phyloP scores from a whole-genome alignment of 37 sponge, comb jelly and placozoan genomes.

The Geodia barretti region DNA sequence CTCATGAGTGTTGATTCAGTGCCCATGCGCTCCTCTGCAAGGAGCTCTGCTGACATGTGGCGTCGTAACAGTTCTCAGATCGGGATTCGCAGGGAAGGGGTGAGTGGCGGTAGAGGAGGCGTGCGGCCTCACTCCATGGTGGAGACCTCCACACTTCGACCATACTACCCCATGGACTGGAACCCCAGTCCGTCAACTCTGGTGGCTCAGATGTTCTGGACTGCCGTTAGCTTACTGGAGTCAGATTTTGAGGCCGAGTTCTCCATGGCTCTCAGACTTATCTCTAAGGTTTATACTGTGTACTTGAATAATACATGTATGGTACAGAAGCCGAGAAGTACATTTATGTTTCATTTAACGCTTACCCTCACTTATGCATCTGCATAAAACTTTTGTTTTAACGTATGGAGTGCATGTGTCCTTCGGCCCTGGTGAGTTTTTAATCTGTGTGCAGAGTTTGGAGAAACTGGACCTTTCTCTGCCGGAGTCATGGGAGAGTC shows the following conservation, averaged over 20 bases:
- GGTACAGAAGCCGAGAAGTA: background rate
- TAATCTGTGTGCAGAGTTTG: slow-evolving; percentile 25
- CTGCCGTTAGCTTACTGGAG: slow-evolving; percentile 68
- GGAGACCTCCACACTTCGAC: background rate
- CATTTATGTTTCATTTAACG: background rate
- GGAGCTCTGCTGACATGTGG: background rate
- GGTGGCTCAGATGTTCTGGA: slow-evolving; percentile 76
- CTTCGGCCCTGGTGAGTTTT: background rate
- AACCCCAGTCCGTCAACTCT: slow-evolving; percentile 52
- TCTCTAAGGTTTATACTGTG: slow-evolving; percentile 53
- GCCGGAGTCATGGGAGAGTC: slow-evolving; percentile 40
- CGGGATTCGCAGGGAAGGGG: background rate
- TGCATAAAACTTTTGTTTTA: background rate
- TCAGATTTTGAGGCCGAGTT: slow-evolving; percentile 82
- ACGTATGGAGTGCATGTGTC: background rate
- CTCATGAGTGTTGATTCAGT: slow-evolving; percentile 15
- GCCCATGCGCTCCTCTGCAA: background rate
- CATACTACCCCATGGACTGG: background rate
- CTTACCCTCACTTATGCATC: background rate
- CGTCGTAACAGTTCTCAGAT: background rate
- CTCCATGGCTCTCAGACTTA: slow-evolving; percentile 60
- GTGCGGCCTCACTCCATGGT: slow-evolving; percentile 18
- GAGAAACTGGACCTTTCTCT: slow-evolving; percentile 47
- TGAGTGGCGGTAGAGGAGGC: background rate
- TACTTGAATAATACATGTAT: background rate